Evolutionary conservation across 2,113 vertebrate species (phyloP).

Genomic region (Mystacornis crossleyi): DNA sequence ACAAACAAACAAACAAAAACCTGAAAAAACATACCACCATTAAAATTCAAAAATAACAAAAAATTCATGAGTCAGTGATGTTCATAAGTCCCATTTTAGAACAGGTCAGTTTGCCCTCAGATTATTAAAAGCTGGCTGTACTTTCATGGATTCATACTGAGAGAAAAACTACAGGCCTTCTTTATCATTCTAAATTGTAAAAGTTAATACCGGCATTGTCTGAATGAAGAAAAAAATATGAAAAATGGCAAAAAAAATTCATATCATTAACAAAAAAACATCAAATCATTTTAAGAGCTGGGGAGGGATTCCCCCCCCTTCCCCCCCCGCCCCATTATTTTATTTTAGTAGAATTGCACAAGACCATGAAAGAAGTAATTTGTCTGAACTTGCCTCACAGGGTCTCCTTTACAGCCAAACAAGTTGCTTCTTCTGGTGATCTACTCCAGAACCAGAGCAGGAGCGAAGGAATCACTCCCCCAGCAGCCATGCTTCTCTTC

Average conservation of each 20-base stretch:
- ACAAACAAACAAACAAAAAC: background rate
- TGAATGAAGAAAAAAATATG: background rate
- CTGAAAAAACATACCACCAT: background rate
- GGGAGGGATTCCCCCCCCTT: fast-evolving
- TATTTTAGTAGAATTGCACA: background rate
- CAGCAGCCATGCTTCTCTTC: background rate
- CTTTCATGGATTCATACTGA: background rate
- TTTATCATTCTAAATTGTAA: background rate
- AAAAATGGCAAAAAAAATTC: background rate
- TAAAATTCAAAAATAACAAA: background rate
- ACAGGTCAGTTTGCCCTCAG: background rate
- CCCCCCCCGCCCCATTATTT: background rate
- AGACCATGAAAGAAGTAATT: background rate
- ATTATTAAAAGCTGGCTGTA: background rate
- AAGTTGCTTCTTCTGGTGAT: background rate
- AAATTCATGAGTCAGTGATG: background rate
- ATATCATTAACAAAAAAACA: background rate
- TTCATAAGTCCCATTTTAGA: background rate
- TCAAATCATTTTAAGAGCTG: background rate
- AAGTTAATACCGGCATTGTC: background rate
- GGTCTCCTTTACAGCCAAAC: background rate
- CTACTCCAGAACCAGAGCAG: background rate
- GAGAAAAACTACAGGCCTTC: background rate
- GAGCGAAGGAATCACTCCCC: background rate
- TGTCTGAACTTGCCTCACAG: background rate